Base-by-base conservation (phyloP, 1,140 invertebrate species). In the Brachionus rubens region DNA sequence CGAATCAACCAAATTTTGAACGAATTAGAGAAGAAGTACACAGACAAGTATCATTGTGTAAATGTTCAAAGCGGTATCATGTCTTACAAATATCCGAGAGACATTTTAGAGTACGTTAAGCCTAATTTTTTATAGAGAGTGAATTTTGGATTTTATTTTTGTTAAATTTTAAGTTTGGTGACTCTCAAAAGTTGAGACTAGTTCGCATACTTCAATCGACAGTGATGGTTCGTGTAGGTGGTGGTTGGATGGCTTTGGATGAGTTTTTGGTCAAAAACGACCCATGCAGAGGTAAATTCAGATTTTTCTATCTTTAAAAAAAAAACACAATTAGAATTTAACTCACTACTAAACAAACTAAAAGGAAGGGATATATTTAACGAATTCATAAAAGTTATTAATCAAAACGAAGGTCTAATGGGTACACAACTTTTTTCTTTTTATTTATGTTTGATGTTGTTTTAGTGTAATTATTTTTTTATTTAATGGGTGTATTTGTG, bases 191-290 rank as follows among this genome's bases (percentile, higher is more conserved):
- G 85, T 86, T 98, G 36, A 91, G 97, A 54, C 87, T 99, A 52
- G 97, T 99, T 1, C 90, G 97, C 80, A 99, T 99, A 82, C 88
- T 99, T 1, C 90, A 96, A 33, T 97, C 94, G 72, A 99, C 96
- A 47, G 97, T 99, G 0, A 99, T 99, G 97, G 96, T 99, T 76
- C 90, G 97, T 78, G 97, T 99, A 14, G 97, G 97, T 47, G 97
- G 97, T 79, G 97, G 97, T 59, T 99, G 97, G 97, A 93, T 96
- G 21, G 94, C 96, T 24, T 87, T 99, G 30, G 96, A 99, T 85
- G 96, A 98, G 86, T 99, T 99, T 88, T 89, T 99, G 26, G 88
- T 96, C 72, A 99, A 99, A 86, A 98, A 99, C 85, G 97, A 99
- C 88, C 97, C 97, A 65, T 99, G 97, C 87, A 87, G 97, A 92